Conservation (phyloP, 2,113 vertebrate species). For the Crotophaga sulcirostris region DNA sequence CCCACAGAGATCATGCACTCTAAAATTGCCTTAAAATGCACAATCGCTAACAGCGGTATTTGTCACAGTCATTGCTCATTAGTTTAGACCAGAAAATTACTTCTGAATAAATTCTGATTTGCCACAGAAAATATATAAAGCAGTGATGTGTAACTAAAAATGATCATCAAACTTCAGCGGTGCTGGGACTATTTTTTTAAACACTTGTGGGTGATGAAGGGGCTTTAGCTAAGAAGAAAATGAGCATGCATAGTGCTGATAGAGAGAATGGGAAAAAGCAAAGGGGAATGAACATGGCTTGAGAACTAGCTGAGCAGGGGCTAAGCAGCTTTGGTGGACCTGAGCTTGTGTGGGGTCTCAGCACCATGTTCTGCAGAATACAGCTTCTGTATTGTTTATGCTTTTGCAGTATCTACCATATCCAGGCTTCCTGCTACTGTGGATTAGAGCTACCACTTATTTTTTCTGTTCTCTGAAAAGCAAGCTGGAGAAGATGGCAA, state of each 20-base stretch:
- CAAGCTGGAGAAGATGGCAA: background rate
- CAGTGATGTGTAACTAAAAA: background rate
- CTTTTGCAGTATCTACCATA: background rate
- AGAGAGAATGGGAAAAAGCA: background rate
- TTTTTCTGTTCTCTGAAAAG: background rate
- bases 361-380: background rate
- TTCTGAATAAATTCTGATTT: conserved; percentile 34
- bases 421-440: background rate
- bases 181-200: background rate
- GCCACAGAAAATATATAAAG: background rate
- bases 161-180: background rate
- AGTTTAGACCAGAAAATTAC: conserved; percentile 33
- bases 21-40: conserved; percentile 34
- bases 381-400: background rate
- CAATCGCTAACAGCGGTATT: conserved; percentile 23
- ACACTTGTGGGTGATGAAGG: background rate
- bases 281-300: fast-evolving
- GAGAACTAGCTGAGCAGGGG: background rate
- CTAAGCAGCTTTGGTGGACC: background rate
- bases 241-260: background rate
- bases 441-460: background rate
- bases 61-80: conserved; percentile 30
- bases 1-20: conserved; percentile 12
- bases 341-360: background rate
- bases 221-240: background rate